Evolutionary conservation across 2,888 invertebrate species (phyloP).

Genomic region (Acanthosoma haemorrhoidale): DNA sequence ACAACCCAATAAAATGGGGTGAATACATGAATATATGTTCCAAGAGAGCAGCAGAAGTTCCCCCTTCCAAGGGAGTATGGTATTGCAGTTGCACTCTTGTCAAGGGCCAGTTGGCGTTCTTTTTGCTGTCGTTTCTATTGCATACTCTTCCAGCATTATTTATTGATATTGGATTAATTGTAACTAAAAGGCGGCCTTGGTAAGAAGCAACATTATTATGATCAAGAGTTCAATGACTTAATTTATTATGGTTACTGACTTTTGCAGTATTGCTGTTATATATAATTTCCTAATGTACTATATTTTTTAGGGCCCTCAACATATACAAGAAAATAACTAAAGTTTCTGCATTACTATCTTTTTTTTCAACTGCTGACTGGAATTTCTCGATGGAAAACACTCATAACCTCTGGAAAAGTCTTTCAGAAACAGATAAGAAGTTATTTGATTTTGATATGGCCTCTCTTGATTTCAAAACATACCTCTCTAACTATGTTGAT

Average conservation of each 20-base stretch:
- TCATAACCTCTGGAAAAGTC: constrained; percentile 53
- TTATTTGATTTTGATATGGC: constrained; percentile 68
- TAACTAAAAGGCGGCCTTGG: constrained; percentile 30
- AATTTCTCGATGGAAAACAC: constrained; percentile 59
- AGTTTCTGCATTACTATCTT: constrained; percentile 65
- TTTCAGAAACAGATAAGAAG: constrained; percentile 55
- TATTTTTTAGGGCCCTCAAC: constrained; percentile 58
- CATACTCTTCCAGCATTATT: constrained; percentile 67
- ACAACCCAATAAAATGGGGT: constrained; percentile 75
- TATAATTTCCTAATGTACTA: not conserved
- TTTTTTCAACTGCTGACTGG: constrained; percentile 77
- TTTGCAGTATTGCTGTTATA: too few species aligned
- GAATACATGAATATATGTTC: constrained; percentile 55
- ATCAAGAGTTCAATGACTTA: not conserved
- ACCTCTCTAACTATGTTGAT: constrained; percentile 60
- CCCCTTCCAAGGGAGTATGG: constrained; percentile 42
- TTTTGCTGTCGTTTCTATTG: constrained; percentile 56
- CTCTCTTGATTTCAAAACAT: constrained; percentile 68
- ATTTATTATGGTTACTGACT: not conserved
- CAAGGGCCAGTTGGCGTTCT: constrained; percentile 51
- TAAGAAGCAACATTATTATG: constrained; percentile 8
- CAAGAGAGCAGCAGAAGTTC: constrained; percentile 48
- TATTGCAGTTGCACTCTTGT: constrained; percentile 56
- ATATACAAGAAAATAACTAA: constrained; percentile 70
- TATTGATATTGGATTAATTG: constrained; percentile 53